A percentile compares a stretch with the other conserved stretches of the same genome.
These are phyloP conservation scores for Gadus chalcogrammus DNA, from an alignment of 2,113 vertebrate genomes.

Conservation along the genomic window DNA sequence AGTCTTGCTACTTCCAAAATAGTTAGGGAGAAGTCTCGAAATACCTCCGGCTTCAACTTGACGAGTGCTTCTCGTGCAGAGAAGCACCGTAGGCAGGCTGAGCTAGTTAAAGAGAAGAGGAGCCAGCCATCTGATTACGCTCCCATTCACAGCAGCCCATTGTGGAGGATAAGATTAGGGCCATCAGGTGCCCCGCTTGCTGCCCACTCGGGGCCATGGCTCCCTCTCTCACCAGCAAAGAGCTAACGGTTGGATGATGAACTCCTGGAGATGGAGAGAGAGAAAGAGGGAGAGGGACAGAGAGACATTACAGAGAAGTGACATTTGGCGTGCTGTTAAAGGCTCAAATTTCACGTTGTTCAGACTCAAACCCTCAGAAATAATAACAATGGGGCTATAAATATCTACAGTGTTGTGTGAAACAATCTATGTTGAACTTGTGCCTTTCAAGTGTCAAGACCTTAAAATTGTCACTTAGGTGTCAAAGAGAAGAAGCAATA, in stretches of 20 bases:
- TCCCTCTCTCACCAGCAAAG: conserved; percentile 11
- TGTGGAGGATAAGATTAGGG: conserved; percentile 17
- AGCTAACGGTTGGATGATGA: conserved; percentile 30
- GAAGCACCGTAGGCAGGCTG: neutral
- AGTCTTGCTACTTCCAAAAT: conserved; percentile 8
- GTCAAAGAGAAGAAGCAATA: no score
- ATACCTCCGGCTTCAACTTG: conserved; percentile 8
- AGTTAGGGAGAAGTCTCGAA: conserved; percentile 31
- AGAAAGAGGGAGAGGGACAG: neutral
- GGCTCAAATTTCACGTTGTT: no score
- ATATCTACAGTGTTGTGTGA: neutral
- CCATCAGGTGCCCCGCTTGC: conserved; percentile 9
- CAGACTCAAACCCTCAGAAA: no score
- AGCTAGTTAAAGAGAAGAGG: conserved; percentile 18
- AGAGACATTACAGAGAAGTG: no score
- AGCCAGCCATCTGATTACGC: conserved; percentile 24
- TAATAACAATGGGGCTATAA: no score
- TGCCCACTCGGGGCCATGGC: conserved; percentile 13
- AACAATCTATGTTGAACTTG: neutral
- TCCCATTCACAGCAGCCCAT: neutral
- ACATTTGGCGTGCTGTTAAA: no score
- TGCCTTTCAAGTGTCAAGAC: no score
- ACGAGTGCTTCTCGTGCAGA: neutral
- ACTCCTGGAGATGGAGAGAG: conserved; percentile 18
- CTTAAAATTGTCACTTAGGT: no score